phyloP scores from a whole-genome alignment of 2,888 invertebrate species.

The Monoplex corrugatus region DNA sequence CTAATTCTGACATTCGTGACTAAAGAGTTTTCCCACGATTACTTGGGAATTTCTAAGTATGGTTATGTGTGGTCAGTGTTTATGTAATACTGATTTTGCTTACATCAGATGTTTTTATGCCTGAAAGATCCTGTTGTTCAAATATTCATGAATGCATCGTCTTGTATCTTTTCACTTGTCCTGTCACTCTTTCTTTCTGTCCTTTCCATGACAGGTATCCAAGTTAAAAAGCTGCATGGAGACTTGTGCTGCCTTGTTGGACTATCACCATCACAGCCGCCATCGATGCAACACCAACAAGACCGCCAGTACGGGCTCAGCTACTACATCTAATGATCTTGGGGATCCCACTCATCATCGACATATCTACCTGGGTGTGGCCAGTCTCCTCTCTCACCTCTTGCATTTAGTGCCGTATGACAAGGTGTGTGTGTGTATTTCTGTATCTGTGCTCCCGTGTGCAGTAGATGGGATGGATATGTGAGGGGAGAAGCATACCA shows the following conservation, averaged over 20 bases:
- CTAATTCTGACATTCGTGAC: too few species aligned
- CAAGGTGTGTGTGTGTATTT: constrained; percentile 56
- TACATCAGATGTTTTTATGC: too few species aligned
- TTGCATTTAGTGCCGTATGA: constrained; percentile 73
- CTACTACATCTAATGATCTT: constrained; percentile 48
- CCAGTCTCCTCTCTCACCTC: constrained; percentile 66
- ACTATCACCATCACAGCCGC: constrained; percentile 71
- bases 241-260: constrained; percentile 68
- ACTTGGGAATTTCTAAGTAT: too few species aligned
- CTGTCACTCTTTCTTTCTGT: neutral
- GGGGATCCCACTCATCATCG: constrained; percentile 72
- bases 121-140: neutral
- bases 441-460: too few species aligned
- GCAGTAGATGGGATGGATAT: neutral
- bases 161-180: neutral
- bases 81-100: neutral
- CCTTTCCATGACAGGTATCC: constrained; percentile 65
- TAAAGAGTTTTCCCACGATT: too few species aligned
- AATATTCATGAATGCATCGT: neutral
- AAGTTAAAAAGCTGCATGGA: constrained; percentile 74
- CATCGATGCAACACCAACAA: neutral
- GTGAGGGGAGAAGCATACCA: neutral
- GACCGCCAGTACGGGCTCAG: neutral
- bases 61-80: neutral
- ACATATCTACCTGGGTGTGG: constrained; percentile 72